A percentile compares a stretch with the other conserved stretches of the same genome.
Evolutionary conservation across 1,140 invertebrate genomes (phyloP).

Genomic region (Drosophila leontia): DNA sequence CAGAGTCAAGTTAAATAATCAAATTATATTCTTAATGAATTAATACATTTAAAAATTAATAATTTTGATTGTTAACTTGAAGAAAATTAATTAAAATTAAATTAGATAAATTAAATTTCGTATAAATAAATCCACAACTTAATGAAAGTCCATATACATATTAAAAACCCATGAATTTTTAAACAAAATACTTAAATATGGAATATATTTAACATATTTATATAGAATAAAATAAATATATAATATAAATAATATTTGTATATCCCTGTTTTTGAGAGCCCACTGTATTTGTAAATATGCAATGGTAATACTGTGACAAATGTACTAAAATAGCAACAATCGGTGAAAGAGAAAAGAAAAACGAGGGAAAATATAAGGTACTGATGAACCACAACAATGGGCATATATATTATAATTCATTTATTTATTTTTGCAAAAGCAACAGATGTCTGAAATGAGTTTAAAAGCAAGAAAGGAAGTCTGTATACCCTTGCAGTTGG

Average conservation of each 20-base stretch:
- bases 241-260: too few relatives aligned
- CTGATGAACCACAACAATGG: slow-evolving; percentile 12
- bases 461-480: too few relatives aligned
- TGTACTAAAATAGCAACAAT: slow-evolving; percentile 28
- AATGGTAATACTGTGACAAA: slow-evolving; percentile 7
- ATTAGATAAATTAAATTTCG: too few relatives aligned
- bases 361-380: slow-evolving; percentile 4
- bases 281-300: slow-evolving; percentile 17
- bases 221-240: neutral
- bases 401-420: neutral
- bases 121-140: too few relatives aligned
- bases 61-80: neutral
- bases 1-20: neutral
- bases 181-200: too few relatives aligned
- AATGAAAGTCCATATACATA: too few relatives aligned
- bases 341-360: neutral
- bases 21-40: neutral
- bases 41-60: neutral
- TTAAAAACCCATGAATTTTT: too few relatives aligned
- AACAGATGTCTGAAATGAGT: slow-evolving; percentile 13
- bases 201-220: neutral
- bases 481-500: too few relatives aligned
- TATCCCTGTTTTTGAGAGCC: neutral
- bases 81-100: neutral
- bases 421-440: slow-evolving; percentile 12